Evolutionary conservation across 2,888 invertebrate species (phyloP), one percentile per base, ranked within the genome.

Genomic region (Trichogramma dendrolimi): DNA sequence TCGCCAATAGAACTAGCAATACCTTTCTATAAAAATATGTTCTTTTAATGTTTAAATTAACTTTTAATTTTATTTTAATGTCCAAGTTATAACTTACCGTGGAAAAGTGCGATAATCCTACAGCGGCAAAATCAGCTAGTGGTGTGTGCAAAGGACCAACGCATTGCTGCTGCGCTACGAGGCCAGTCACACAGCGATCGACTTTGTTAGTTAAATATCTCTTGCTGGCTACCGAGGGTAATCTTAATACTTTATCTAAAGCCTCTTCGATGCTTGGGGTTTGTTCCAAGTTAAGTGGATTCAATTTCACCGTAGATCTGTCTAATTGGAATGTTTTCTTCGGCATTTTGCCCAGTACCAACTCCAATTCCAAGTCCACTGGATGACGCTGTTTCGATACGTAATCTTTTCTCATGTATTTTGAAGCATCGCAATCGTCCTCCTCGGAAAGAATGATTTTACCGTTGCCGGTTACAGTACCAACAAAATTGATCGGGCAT

Each of bases 131-230:
- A 80, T 99, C 96, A 0, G 97, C 93, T 4, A 98, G 81, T 0
- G 99, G 98, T 0, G 96, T 94, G 78, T 98, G 98, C 1, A 98
- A 81, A 0, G 97, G 96, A 0, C 99, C 98, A 39, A 98, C 95
- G 77, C 98, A 98, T 79, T 99, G 99, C 74, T 99, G 98, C 79
- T 97, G 97, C 0, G 95, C 98, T 61, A 98, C 86, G 11, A 98
- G 82, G 1, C 98, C 98, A 2, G 94, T 91, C 6, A 98, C 97
- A 76, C 96, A 96, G 49, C 97, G 86, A 78, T 93, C 92, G 11
- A 96, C 96, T 85, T 97, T 97, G 75, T 92, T 97, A 0, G 96
- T 97, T 49, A 97, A 83, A 76, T 93, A 97, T 70, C 97, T 84
- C 79, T 99, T 99, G 78, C 96, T 96, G 53, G 90, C 92, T 5